Conservation (phyloP, 2,888 invertebrate species). For the Idaea straminata region DNA sequence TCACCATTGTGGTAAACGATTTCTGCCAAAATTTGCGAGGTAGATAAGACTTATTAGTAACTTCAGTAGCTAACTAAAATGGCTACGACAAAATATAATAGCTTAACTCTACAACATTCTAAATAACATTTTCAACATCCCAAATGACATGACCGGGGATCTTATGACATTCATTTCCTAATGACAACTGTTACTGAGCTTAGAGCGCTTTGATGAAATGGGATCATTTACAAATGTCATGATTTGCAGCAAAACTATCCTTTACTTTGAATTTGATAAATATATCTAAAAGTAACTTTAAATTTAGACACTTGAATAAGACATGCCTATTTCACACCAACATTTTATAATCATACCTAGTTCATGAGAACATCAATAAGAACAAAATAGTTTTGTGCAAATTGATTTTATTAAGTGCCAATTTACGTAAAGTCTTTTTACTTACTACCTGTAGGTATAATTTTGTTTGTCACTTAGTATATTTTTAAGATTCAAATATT, state of each 20-base stretch:
- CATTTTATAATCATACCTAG: no score
- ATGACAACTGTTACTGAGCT: background rate
- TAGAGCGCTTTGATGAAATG: background rate
- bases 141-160: background rate
- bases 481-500: constrained; percentile 7
- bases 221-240: background rate
- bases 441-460: no score
- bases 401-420: no score
- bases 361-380: no score
- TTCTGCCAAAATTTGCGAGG: background rate
- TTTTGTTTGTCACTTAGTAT: background rate
- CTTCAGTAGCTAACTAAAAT: background rate
- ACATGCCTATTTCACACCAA: no score
- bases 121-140: background rate
- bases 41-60: no score
- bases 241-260: background rate
- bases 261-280: background rate
- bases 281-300: background rate
- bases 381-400: no score
- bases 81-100: background rate
- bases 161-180: background rate
- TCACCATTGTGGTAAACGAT: background rate
- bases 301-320: background rate
- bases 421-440: no score
- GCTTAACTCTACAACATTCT: background rate